Evolutionary conservation across 2,113 vertebrate species (phyloP).

Genomic region (Salvelinus fontinalis): DNA sequence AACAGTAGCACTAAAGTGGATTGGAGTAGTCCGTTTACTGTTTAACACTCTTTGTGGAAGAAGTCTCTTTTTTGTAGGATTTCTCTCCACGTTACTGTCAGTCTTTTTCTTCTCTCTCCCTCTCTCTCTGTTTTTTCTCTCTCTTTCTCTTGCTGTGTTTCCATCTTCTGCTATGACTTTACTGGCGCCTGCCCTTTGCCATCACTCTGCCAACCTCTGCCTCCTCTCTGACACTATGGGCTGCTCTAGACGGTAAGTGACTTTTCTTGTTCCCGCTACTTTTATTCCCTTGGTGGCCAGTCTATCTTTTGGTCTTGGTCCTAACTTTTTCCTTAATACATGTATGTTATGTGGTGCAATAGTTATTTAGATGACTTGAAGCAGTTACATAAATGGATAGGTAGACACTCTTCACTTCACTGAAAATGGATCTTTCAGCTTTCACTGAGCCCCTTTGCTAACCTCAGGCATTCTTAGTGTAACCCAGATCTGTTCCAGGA

Average conservation of each 20-base stretch:
- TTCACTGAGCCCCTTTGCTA: background rate
- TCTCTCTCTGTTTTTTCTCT: background rate
- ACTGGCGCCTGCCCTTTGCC: slow-evolving; percentile 68
- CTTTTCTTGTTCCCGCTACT: slow-evolving; percentile 64
- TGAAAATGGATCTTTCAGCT: background rate
- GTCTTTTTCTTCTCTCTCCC: background rate
- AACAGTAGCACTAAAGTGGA: background rate
- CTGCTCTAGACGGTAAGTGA: slow-evolving; percentile 77
- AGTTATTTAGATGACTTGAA: no score
- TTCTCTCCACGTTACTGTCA: background rate
- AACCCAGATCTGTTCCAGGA: background rate
- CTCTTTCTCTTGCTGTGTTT: slow-evolving; percentile 56
- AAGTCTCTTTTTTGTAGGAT: background rate
- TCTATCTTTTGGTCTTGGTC: background rate
- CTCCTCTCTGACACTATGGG: slow-evolving; percentile 55
- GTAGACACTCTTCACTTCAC: background rate
- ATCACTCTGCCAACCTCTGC: slow-evolving; percentile 56
- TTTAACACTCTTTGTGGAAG: background rate
- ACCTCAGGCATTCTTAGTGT: background rate
- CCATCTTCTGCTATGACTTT: slow-evolving; percentile 67
- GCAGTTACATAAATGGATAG: no score
- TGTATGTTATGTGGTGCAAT: no score
- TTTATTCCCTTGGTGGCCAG: background rate
- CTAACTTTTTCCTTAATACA: background rate
- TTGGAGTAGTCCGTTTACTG: background rate